phyloP scores from a whole-genome alignment of 2,797 vertebrate species.

The Eutrigla gurnardus region DNA sequence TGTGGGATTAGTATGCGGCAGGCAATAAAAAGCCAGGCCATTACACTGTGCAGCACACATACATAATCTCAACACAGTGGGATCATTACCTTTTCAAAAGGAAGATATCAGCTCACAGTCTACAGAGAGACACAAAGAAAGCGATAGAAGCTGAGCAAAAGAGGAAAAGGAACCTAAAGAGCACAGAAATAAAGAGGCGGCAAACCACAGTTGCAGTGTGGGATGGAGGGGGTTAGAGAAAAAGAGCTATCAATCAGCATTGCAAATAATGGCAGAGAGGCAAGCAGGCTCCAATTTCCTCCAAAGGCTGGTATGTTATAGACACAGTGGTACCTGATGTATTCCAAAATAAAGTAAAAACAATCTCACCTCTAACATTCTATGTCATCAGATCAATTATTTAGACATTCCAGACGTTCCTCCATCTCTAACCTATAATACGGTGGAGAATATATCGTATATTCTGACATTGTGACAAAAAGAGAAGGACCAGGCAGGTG shows the following conservation, averaged over 20 bases:
- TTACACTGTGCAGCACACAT: slow-evolving; percentile 83
- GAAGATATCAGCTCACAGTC: slow-evolving; percentile 81
- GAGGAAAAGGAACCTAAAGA: slow-evolving; percentile 66
- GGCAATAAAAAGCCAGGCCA: slow-evolving; percentile 85
- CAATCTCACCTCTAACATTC: slow-evolving; percentile 25
- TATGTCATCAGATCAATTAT: slow-evolving; percentile 48
- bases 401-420: slow-evolving; percentile 29
- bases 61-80: slow-evolving; percentile 85
- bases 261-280: slow-evolving; percentile 66
- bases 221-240: slow-evolving; percentile 49
- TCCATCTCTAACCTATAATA: slow-evolving; percentile 25
- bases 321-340: slow-evolving; percentile 48
- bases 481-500: slow-evolving; percentile 18
- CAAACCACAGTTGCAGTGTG: slow-evolving; percentile 49
- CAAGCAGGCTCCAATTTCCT: slow-evolving; percentile 38
- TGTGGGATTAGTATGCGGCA: slow-evolving; percentile 86
- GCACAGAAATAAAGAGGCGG: slow-evolving; percentile 68
- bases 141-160: slow-evolving; percentile 58
- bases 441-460: slow-evolving; percentile 30
- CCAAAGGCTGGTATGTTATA: slow-evolving; percentile 38
- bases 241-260: slow-evolving; percentile 70
- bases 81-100: slow-evolving; percentile 89
- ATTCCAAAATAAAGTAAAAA: slow-evolving; percentile 45
- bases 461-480: slow-evolving; percentile 37
- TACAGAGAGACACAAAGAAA: slow-evolving; percentile 77